Base-by-base conservation (phyloP, 2,797 vertebrate species). In the Tachyglossus aculeatus region DNA sequence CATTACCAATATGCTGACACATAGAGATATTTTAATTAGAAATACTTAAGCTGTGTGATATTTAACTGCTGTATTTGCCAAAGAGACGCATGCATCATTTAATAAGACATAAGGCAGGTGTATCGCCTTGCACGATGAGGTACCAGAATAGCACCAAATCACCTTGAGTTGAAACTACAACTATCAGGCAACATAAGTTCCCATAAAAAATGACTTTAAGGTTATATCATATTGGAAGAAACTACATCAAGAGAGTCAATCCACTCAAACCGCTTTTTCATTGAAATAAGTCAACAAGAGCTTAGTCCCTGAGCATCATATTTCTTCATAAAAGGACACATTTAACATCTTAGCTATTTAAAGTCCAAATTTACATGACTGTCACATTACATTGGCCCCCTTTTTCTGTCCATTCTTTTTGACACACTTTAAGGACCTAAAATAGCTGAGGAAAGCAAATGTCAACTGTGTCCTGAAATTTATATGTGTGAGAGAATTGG, bases 21-120 rank as follows among this genome's bases (percentile, higher is more conserved):
- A 91, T 84, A 88, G 92, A 95, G 91, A 96, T 94, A 94, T 95
- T 95, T 96, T 98, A 96, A 98, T 97, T 96, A 96, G 94, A 92
- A 94, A 93, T 92, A 93, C 86, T 91, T 91, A 90, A 90, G 88
- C 91, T 90, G 82, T 1, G 89, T 91, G 88, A 85, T 94, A 92
- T 89, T 92, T 92, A 93, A 92, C 90, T 81, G 90, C 92, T 89
- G 27, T 91, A 91, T 93, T 94, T 92, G 91, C 84, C 81, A 80
- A 91, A 89, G 86, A 85, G 68, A 59, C 83, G 77, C 88, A 90
- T 88, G 89, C 88, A 87, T 90, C 90, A 90, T 91, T 94, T 93
- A 91, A 87, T 92, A 90, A 88, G 77, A 80, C 79, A 89, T 71
- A 73, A 89, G 88, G 82, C 90, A 93, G 92, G 92, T 93, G 91